Conservation (phyloP, 2,113 vertebrate genomes). For the Vanacampus margaritifer region DNA sequence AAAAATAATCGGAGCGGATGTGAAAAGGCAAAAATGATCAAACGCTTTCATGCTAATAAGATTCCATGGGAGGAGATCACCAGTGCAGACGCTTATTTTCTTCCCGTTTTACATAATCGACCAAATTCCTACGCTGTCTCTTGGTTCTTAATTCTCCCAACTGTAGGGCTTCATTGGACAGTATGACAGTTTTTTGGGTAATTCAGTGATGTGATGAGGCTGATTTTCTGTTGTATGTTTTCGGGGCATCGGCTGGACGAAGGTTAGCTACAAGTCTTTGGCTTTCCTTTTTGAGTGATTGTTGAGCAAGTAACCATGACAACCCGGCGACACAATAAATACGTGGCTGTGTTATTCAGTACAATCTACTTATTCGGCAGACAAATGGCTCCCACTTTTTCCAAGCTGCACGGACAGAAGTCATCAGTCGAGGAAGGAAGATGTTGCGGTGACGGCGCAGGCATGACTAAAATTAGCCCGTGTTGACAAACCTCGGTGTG, state of each 20-base stretch:
- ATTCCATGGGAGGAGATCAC: slow-evolving; percentile 35
- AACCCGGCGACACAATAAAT: slow-evolving; percentile 25
- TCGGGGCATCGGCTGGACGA: not conserved
- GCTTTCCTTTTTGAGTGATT: slow-evolving; percentile 27
- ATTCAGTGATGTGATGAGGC: not conserved
- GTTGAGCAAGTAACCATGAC: slow-evolving; percentile 54
- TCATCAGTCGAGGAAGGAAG: not conserved
- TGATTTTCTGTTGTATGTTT: not conserved
- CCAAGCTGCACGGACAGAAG: slow-evolving; percentile 11
- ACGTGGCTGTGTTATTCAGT: slow-evolving; percentile 15
- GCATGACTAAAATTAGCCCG: slow-evolving; percentile 1
- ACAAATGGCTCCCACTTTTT: slow-evolving; percentile 28
- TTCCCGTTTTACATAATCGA: not conserved
- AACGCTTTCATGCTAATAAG: slow-evolving; percentile 42
- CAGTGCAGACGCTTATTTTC: slow-evolving; percentile 4
- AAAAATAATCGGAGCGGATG: slow-evolving; percentile 28
- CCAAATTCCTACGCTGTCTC: not conserved
- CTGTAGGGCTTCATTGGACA: slow-evolving; percentile 16
- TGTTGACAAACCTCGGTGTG: not conserved
- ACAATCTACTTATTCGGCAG: slow-evolving; percentile 14
- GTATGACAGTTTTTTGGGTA: not conserved
- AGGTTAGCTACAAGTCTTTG: too few relatives aligned
- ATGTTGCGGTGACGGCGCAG: not conserved
- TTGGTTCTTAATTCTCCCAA: slow-evolving; percentile 8
- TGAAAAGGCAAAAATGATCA: slow-evolving; percentile 33